Percentiles rank a stretch among this genome's conserved stretches.
These are phyloP conservation scores for Triplophysa tibetana DNA, from an alignment of 2,113 vertebrate genomes.

Conservation along the genomic window DNA sequence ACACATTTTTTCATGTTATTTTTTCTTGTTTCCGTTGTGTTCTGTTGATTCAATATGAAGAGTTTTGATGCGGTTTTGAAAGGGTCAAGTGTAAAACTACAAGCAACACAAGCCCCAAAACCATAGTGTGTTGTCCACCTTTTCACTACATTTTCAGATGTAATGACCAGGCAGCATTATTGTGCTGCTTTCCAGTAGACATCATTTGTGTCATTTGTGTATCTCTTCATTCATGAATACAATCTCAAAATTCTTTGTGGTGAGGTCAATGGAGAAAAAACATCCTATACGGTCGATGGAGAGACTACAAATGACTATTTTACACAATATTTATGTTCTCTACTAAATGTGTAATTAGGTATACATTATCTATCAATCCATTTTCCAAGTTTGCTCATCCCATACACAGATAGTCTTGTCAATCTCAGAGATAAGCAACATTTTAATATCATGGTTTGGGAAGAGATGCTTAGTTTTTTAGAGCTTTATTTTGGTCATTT, in stretches of 20 bases:
- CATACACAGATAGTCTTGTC: no score
- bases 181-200: not conserved
- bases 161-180: not conserved
- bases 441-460: no score
- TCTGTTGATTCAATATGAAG: not conserved
- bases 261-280: no score
- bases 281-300: no score
- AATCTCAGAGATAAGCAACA: no score
- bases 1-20: constrained; percentile 39
- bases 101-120: not conserved
- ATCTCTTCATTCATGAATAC: no score
- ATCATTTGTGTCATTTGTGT: no score
- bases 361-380: not conserved
- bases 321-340: not conserved
- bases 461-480: no score
- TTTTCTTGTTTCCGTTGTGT: constrained; percentile 8
- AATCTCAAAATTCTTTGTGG: no score
- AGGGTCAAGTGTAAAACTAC: not conserved
- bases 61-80: not conserved
- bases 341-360: no score
- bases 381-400: no score
- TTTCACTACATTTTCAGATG: not conserved
- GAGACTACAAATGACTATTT: not conserved
- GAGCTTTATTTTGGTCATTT: not conserved
- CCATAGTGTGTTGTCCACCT: not conserved